Evolutionary conservation across 2,888 invertebrate genomes (phyloP).

Genomic region (Pyrrhia umbra): DNA sequence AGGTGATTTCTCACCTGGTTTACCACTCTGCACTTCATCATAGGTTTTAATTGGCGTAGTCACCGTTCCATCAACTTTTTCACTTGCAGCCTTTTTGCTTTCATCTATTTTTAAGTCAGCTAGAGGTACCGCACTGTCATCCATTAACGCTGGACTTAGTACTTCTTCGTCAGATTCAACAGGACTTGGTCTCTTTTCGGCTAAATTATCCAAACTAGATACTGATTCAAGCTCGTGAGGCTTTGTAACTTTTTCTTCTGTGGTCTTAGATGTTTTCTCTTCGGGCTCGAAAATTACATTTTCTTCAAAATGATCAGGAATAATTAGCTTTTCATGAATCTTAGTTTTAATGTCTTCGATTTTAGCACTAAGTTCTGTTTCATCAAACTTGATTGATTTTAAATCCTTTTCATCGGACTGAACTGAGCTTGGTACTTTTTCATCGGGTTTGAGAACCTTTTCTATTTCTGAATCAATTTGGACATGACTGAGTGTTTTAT

Average conservation of each 20-base stretch:
- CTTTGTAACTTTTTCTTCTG: conserved; percentile 7
- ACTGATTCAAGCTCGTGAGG: conserved; percentile 22
- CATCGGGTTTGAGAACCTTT: background rate
- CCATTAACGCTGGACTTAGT: conserved; percentile 26
- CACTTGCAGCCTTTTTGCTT: background rate
- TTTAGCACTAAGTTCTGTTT: background rate
- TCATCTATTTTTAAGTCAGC: background rate
- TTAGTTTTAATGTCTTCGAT: too few species aligned
- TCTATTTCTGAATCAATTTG: conserved; percentile 6
- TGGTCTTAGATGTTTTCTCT: too few species aligned
- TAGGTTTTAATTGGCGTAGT: background rate
- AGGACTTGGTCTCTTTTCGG: conserved; percentile 41
- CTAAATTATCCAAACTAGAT: conserved; percentile 10
- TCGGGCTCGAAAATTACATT: too few species aligned
- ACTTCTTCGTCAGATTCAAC: conserved; percentile 40
- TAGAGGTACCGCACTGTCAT: conserved; percentile 12
- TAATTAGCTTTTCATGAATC: too few species aligned
- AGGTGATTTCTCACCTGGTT: background rate
- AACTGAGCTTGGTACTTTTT: conserved; percentile 9
- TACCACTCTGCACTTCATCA: background rate
- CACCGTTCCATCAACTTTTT: too few species aligned
- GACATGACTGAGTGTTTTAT: background rate
- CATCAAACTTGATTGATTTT: background rate
- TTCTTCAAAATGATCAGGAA: too few species aligned
- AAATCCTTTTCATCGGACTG: conserved; percentile 3